These are phyloP conservation scores for Tachina lurida DNA, from an alignment of 2,888 invertebrate genomes.

Conservation along the genomic window DNA sequence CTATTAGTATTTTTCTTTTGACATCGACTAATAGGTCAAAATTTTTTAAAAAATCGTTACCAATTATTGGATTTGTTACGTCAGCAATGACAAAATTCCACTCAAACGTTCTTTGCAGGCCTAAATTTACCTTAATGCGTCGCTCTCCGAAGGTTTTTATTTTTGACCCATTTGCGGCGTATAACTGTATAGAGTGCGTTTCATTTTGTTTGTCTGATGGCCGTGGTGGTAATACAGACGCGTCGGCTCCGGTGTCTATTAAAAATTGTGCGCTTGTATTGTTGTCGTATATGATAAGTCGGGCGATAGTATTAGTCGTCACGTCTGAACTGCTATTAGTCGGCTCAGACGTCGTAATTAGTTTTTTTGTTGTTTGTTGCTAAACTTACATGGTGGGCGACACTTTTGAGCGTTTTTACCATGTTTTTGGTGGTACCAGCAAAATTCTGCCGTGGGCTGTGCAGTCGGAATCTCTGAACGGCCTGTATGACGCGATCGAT, in stretches of 20 bases:
- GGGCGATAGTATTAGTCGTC: no score
- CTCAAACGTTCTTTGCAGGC: conserved; percentile 6
- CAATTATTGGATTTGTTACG: conserved; percentile 35
- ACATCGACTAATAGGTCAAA: conserved; percentile 27
- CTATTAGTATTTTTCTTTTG: conserved; percentile 27
- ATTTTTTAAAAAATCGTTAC: conserved; percentile 27
- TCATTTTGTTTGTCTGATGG: background rate
- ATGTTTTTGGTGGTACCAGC: no score
- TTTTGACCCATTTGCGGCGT: conserved; percentile 34
- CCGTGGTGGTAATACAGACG: conserved; percentile 25
- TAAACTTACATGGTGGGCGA: no score
- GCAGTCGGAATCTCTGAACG: background rate
- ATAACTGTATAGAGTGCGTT: background rate
- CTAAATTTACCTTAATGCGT: conserved; percentile 18
- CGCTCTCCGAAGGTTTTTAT: conserved; percentile 27
- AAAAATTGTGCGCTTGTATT: background rate
- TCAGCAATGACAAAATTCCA: conserved; percentile 35
- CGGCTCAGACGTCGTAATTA: no score
- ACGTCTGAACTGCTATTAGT: background rate
- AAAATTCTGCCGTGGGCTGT: no score
- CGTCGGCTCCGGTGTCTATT: conserved; percentile 26
- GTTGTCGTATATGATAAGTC: no score
- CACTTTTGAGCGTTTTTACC: background rate
- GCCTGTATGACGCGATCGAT: background rate
- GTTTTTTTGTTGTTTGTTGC: no score